Conservation (phyloP, 1,140 invertebrate species). For the Papilio dardanus region DNA sequence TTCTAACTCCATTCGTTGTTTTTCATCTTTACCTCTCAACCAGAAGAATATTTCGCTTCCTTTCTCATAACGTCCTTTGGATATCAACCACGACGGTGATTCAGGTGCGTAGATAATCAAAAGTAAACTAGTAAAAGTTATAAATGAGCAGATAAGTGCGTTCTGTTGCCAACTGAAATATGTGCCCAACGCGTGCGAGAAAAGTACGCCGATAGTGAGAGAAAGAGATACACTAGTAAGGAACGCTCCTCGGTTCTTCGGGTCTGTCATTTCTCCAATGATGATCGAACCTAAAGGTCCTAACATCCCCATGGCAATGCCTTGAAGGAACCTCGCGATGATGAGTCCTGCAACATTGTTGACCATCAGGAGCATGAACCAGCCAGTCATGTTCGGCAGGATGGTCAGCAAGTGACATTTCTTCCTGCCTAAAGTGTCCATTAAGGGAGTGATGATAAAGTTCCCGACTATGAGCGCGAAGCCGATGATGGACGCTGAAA, state of each 20-base stretch:
- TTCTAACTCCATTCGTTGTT: slow-evolving; percentile 65
- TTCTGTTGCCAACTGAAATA: slow-evolving; percentile 71
- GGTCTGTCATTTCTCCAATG: slow-evolving; percentile 78
- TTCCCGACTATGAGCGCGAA: slow-evolving; percentile 73
- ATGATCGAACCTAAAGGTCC: slow-evolving; percentile 74
- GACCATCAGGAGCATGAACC: slow-evolving; percentile 65
- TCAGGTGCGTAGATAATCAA: slow-evolving; percentile 71
- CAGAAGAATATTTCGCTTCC: slow-evolving; percentile 67
- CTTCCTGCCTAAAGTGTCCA: slow-evolving; percentile 66
- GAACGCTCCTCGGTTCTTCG: slow-evolving; percentile 68
- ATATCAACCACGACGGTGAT: slow-evolving; percentile 71
- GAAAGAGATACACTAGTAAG: slow-evolving; percentile 71
- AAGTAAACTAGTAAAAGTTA: slow-evolving; percentile 64
- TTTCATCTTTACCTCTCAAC: slow-evolving; percentile 58
- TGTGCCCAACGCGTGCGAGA: slow-evolving; percentile 61
- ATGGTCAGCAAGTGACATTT: slow-evolving; percentile 66
- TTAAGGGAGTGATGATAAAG: slow-evolving; percentile 67
- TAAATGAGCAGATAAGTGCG: slow-evolving; percentile 68
- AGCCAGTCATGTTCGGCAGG: slow-evolving; percentile 62
- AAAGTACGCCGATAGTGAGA: slow-evolving; percentile 69
- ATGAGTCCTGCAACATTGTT: slow-evolving; percentile 67
- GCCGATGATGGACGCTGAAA: slow-evolving; percentile 73
- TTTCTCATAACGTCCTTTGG: slow-evolving; percentile 67
- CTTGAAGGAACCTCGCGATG: slow-evolving; percentile 66
- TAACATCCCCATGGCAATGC: slow-evolving; percentile 73